Base-by-base conservation (phyloP, 2,797 vertebrate species). In the Oreochromis mossambicus region DNA sequence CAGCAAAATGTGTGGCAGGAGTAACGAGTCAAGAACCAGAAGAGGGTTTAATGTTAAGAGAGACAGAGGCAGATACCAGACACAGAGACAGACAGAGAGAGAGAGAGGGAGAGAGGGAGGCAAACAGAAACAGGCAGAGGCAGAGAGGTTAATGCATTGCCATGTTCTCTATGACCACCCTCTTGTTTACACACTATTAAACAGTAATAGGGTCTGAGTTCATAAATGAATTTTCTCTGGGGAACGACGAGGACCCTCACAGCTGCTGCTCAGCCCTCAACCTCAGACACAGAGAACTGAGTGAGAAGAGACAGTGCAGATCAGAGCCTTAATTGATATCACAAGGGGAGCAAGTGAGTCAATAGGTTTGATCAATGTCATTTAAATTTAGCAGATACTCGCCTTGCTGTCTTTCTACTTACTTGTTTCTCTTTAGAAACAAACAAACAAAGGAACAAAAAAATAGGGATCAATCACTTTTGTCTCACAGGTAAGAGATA, bases 171-270 rank as follows among this genome's bases (percentile, higher is more conserved):
- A 83, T 87, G 90, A 87, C 89, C 89, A 92, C 58, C 63, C 79
- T 91, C 81, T 90, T 94, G 91, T 94, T 95, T 94, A 93, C 90
- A 92, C 90, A 92, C 83, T 91, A 92, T 95, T 91, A 91, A 93
- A 94, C 92, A 90, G 89, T 93, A 92, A 93, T 83, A 87, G 90
- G 77, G 86, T 86, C 85, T 83, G 82, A 92, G 91, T 90, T 93
- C 88, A 94, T 92, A 83, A 94, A 87, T 83, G 81, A 81, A 55
- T 92, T 89, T 78, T 86, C 89, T 91, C 86, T 43, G 17, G 85
- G 89, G 90, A 90, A 14, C 55, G 68, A 61, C 77, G 46, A 73
- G n/a, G 78, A 88, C 79, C 52, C 68, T 88, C 34, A 80, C 43
- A 78, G 90, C 83, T 79, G 66, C 86, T 76, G 54, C 78, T 86